Percentiles rank a stretch among this genome's conserved stretches.
Conservation (phyloP, 2,113 vertebrate genomes). For the Ceuthmochares aereus region DNA sequence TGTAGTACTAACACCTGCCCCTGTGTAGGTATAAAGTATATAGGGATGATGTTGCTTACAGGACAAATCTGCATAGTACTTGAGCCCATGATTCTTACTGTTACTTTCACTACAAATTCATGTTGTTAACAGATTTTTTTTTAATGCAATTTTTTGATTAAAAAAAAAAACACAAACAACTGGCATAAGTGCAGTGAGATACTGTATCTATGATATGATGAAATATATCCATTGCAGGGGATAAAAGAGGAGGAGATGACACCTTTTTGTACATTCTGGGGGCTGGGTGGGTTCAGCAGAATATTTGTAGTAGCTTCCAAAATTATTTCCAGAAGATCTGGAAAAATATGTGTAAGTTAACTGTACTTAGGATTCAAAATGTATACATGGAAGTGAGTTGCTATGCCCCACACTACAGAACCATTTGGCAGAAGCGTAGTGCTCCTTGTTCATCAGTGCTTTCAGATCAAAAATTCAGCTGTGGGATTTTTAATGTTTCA, state of each 20-base stretch:
- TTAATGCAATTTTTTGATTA: not conserved
- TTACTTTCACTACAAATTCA: not conserved
- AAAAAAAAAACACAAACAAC: not conserved
- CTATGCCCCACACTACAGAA: not conserved
- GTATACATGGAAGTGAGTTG: not conserved
- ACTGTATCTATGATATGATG: not conserved
- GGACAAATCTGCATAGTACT: not conserved
- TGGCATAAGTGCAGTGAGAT: not conserved
- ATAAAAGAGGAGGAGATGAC: not conserved
- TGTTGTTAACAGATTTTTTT: not conserved
- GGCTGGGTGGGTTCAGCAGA: not conserved
- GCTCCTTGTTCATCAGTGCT: not conserved
- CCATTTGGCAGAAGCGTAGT: not conserved
- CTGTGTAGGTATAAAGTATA: not conserved
- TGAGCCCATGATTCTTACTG: not conserved
- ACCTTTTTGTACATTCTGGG: not conserved
- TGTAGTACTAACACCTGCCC: not conserved
- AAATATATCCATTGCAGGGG: not conserved
- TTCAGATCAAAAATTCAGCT: not conserved
- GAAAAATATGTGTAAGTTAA: not conserved
- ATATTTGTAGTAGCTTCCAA: not conserved
- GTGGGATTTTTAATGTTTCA: slow-evolving; percentile 1
- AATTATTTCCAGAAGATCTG: not conserved
- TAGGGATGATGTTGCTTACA: not conserved
- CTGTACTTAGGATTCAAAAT: not conserved